phyloP scores from a whole-genome alignment of 2,797 vertebrate genomes.

The Megalops cyprinoides region DNA sequence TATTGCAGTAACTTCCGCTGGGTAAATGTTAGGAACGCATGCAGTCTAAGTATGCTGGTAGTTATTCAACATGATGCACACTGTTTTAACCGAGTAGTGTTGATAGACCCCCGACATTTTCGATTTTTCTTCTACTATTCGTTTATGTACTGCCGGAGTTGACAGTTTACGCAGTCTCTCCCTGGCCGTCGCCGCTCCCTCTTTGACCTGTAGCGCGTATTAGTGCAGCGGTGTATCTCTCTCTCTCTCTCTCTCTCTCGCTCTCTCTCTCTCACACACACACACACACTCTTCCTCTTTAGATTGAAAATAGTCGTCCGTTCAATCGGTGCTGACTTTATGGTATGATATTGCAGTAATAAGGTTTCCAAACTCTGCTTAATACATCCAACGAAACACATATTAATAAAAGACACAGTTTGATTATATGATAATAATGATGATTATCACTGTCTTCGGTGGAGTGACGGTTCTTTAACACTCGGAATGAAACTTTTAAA shows the following conservation, averaged over 20 bases:
- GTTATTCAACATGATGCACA: conserved; percentile 30
- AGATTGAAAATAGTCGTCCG: neutral
- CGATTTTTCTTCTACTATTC: neutral
- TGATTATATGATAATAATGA: too few species aligned
- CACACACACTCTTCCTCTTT: neutral
- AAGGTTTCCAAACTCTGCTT: neutral
- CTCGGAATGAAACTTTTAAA: too few species aligned
- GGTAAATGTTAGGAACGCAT: conserved; percentile 27
- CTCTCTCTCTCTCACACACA: neutral
- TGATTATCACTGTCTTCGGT: too few species aligned
- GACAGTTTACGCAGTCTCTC: conserved; percentile 9
- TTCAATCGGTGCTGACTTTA: neutral
- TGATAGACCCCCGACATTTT: neutral
- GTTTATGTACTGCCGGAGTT: neutral
- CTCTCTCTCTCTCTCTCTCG: neutral
- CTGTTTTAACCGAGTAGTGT: neutral
- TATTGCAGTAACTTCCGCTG: conserved; percentile 65
- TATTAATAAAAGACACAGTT: too few species aligned
- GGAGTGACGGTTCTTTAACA: too few species aligned
- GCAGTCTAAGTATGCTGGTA: neutral
- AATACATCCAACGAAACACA: too few species aligned
- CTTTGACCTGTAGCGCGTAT: conserved; percentile 33
- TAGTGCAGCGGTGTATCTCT: neutral
- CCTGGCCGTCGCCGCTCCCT: conserved; percentile 35
- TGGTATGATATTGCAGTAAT: neutral